Base-by-base conservation (phyloP, 1,140 invertebrate species). In the Scaptomyza montana region DNA sequence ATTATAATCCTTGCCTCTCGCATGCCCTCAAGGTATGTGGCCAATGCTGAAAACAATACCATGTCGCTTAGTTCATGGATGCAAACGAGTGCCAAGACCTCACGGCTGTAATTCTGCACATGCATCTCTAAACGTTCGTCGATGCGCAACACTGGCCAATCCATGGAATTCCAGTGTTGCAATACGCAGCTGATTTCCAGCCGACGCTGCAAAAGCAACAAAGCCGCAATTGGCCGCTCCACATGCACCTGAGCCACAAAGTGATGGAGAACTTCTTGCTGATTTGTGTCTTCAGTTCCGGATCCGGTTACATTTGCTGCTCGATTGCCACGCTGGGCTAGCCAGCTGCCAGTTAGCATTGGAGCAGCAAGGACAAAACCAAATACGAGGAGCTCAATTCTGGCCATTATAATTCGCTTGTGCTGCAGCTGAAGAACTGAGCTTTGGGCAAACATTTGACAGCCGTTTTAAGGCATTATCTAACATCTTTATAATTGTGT, bases 81-180 rank as follows among this genome's bases (percentile, higher is more conserved):
- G 9, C 61, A 79, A n/a, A 82, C 19, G 10, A 86, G 3, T 0
- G 72, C 75, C 9, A 86, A 7, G 0, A 51, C 9, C 1, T 49
- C 8, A 0, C 43, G 67, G 3, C 43, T 73, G 1, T 2, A 0
- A 4, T 53, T 13, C 2, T 30, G 30, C 0, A 81, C 13, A 8
- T 59, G 12, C 4, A 77, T 47, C 5, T 16, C 25, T 0, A 50
- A 36, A 1, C 9, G 41, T 19, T 78, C 65, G 28, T 89, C 45
- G 0, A 66, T 25, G 0, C 72, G 71, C 33, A 86, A 51, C 4
- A 69, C 53, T 25, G 84, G 67, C 78, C 75, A 86, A 10, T 54
- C 5, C 12, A 5, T 1, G 46, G 0, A 1, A 51, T 10, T 10
- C 3, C 70, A 50, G 36, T 57, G 41, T n/a, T 71, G 55, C 28